phyloP scores from a whole-genome alignment of 2,113 vertebrate species.

The Tenrec ecaudatus region DNA sequence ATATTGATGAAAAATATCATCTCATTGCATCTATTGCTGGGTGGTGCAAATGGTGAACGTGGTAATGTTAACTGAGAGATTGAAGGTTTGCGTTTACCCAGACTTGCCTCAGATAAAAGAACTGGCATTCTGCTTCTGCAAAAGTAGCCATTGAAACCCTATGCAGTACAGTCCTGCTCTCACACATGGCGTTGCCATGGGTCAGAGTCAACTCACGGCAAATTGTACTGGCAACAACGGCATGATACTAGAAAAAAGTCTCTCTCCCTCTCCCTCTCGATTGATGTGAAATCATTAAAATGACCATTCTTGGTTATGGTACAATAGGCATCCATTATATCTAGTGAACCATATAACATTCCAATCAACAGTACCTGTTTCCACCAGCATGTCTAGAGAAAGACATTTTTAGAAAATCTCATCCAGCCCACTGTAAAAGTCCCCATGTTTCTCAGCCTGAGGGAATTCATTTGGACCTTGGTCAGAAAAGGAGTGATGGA shows the following conservation, averaged over 20 bases:
- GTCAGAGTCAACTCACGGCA: background rate
- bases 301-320: too few relatives aligned
- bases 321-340: background rate
- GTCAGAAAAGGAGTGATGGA: background rate
- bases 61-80: background rate
- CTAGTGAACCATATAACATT: background rate
- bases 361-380: background rate
- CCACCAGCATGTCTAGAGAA: background rate
- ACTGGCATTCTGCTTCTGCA: background rate
- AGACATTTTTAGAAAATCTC: background rate
- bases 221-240: too few relatives aligned
- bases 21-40: too few relatives aligned
- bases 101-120: background rate
- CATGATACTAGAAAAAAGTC: background rate
- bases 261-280: background rate
- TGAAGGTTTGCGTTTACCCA: background rate
- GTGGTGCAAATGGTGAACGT: background rate
- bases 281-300: background rate
- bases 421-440: background rate
- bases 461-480: background rate
- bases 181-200: too few relatives aligned
- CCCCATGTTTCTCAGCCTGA: background rate
- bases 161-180: too few relatives aligned
- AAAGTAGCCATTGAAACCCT: background rate
- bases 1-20: background rate